Conservation (phyloP, 1,140 invertebrate species). For the Dendroctonus ponderosae region DNA sequence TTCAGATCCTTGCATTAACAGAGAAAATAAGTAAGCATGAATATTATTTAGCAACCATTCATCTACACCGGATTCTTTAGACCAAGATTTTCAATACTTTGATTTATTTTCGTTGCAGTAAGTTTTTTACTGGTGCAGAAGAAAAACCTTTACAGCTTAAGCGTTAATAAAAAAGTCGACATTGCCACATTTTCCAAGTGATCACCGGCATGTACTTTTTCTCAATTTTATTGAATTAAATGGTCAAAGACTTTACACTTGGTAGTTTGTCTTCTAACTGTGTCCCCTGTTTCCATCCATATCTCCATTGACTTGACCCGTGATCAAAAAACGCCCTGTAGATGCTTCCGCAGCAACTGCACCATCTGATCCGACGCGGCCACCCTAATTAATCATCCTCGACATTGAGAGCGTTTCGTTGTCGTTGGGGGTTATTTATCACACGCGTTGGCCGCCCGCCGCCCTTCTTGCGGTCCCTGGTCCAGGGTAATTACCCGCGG, state of each 20-base stretch:
- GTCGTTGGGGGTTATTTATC: constrained; percentile 38
- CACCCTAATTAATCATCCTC: constrained; percentile 50
- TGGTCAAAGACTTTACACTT: background rate
- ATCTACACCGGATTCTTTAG: too few relatives aligned
- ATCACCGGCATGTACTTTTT: too few relatives aligned
- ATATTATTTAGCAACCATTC: too few relatives aligned
- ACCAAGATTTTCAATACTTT: too few relatives aligned
- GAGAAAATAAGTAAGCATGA: too few relatives aligned
- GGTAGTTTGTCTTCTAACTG: background rate
- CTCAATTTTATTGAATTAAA: too few relatives aligned
- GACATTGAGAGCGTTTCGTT: constrained; percentile 50
- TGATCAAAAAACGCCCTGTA: constrained; percentile 16
- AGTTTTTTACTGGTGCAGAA: too few relatives aligned
- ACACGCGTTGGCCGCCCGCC: constrained; percentile 30
- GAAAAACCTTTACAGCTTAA: too few relatives aligned
- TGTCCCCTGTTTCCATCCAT: background rate
- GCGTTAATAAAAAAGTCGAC: too few relatives aligned
- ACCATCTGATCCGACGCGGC: constrained; percentile 30
- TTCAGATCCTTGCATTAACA: too few relatives aligned
- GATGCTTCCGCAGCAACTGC: constrained; percentile 17
- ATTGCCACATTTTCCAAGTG: too few relatives aligned
- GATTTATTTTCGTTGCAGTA: too few relatives aligned
- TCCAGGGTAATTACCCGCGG: constrained; percentile 49
- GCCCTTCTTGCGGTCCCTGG: constrained; percentile 36
- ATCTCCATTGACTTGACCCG: background rate